These are phyloP conservation scores for Hyles euphorbiae DNA, from an alignment of 1,140 invertebrate species.

Conservation along the genomic window DNA sequence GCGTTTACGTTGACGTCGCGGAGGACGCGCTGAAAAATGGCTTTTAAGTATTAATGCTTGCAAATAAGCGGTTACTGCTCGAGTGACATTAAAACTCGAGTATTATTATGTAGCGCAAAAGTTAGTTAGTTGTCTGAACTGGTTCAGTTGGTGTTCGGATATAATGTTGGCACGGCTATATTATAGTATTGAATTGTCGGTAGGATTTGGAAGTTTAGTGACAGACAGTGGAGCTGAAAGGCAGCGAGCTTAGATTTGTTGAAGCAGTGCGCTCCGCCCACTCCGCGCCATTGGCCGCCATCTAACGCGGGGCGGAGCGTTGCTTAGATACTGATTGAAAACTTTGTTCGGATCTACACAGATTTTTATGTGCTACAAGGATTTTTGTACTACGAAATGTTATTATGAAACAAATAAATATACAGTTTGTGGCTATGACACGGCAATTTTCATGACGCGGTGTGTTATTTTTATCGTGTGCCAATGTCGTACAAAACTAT, in stretches of 20 bases:
- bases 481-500: too few relatives aligned
- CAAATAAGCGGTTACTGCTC: constrained; percentile 54
- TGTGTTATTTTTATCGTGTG: too few relatives aligned
- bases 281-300: constrained; percentile 51
- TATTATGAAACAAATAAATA: too few relatives aligned
- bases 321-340: constrained; percentile 64
- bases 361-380: background rate
- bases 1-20: constrained; percentile 41
- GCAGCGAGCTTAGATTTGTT: constrained; percentile 48
- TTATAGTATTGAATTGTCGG: background rate
- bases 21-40: constrained; percentile 60
- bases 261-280: constrained; percentile 51
- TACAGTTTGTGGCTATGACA: too few relatives aligned
- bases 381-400: too few relatives aligned
- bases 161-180: background rate
- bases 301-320: constrained; percentile 59
- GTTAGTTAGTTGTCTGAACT: constrained; percentile 37
- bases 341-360: constrained; percentile 22
- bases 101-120: constrained; percentile 35
- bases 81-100: constrained; percentile 48
- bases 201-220: constrained; percentile 4
- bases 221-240: background rate
- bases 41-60: constrained; percentile 60
- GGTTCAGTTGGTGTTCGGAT: constrained; percentile 17
- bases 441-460: too few relatives aligned